Conservation (phyloP, 2,113 vertebrate species). For the Triplophysa dalaica region DNA sequence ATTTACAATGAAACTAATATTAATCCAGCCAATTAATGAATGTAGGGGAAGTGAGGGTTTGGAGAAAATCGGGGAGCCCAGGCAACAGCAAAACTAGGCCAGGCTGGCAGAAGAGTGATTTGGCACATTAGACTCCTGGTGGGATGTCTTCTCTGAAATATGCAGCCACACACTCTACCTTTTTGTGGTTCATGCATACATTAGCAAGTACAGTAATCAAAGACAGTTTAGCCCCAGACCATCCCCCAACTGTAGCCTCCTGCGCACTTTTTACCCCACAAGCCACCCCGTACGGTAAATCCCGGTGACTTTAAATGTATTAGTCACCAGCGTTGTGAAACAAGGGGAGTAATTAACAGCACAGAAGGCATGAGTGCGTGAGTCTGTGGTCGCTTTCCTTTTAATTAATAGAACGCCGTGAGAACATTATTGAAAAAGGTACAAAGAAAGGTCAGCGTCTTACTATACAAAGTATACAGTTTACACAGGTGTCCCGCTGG, state of each 20-base stretch:
- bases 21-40: constrained; percentile 44
- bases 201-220: constrained; percentile 64
- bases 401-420: constrained; percentile 60
- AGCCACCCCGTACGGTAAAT: constrained; percentile 23
- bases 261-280: constrained; percentile 16
- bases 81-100: constrained; percentile 60
- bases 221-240: constrained; percentile 54
- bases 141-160: constrained; percentile 61
- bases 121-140: constrained; percentile 65
- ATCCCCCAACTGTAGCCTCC: constrained; percentile 39
- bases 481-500: constrained; percentile 42
- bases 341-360: constrained; percentile 58
- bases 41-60: constrained; percentile 40
- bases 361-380: constrained; percentile 49
- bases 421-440: constrained; percentile 45
- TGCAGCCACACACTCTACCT: constrained; percentile 61
- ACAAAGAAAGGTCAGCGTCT: constrained; percentile 56
- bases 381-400: constrained; percentile 55
- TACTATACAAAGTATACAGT: constrained; percentile 43
- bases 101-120: constrained; percentile 60
- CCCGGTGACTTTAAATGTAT: constrained; percentile 59
- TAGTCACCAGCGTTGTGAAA: constrained; percentile 55
- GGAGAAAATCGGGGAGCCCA: constrained; percentile 49
- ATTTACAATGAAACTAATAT: constrained; percentile 27
- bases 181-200: constrained; percentile 56